Percentiles rank a stretch among this genome's conserved stretches.
These are phyloP conservation scores for Phalloptychus januarius DNA, from an alignment of 2,797 vertebrate genomes.

Conservation along the genomic window DNA sequence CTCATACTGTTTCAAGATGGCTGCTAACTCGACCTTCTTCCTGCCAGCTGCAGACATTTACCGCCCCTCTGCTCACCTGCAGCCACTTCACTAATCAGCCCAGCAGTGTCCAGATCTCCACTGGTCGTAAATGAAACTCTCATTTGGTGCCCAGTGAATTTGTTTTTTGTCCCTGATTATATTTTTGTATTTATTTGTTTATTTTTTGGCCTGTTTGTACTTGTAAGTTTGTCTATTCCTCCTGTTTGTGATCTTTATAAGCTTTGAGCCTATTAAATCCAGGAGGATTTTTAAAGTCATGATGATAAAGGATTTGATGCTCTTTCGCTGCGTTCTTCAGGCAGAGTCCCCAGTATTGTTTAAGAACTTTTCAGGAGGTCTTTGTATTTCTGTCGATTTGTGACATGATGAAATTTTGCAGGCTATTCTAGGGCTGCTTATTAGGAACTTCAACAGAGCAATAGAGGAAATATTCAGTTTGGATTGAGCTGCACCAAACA, in stretches of 20 bases:
- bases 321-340: not conserved
- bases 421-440: constrained; percentile 17
- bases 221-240: not conserved
- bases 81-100: constrained; percentile 13
- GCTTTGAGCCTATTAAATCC: not conserved
- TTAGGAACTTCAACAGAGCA: constrained; percentile 19
- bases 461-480: constrained; percentile 36
- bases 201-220: not conserved
- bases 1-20: not conserved
- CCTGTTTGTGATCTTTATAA: not conserved
- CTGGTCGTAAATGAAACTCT: not conserved
- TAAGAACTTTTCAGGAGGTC: constrained; percentile 3
- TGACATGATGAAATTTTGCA: not conserved
- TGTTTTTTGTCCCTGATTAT: not conserved
- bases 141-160: not conserved
- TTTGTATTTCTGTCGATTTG: not conserved
- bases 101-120: not conserved
- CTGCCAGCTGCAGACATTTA: constrained; percentile 4
- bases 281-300: not conserved
- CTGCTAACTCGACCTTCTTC: not conserved
- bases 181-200: not conserved
- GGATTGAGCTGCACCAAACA: constrained; percentile 17
- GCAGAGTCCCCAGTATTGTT: constrained; percentile 26
- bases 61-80: not conserved
- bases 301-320: constrained; percentile 3